Conservation (phyloP, 2,888 invertebrate species). For the Cephonodes hylas region DNA sequence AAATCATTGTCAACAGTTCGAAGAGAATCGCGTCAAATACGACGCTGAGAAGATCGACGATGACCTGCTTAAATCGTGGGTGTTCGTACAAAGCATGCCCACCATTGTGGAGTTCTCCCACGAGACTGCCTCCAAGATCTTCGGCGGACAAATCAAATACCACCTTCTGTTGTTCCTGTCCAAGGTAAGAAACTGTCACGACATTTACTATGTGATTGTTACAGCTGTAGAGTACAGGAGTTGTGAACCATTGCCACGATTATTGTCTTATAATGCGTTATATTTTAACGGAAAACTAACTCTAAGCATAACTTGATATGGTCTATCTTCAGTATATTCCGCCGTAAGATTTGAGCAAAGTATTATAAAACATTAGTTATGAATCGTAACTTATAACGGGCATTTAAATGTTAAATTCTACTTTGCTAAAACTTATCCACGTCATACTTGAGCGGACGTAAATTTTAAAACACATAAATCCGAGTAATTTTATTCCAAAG, state of each 20-base stretch:
- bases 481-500: too few species aligned
- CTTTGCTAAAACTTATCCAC: too few species aligned
- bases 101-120: conserved; percentile 97
- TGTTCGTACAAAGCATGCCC: conserved; percentile 91
- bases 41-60: conserved; percentile 84
- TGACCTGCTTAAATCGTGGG: conserved; percentile 89
- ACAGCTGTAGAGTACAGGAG: background rate
- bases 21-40: conserved; percentile 89
- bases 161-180: conserved; percentile 97
- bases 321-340: too few species aligned
- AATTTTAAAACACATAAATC: too few species aligned
- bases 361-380: too few species aligned
- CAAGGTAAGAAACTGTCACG: conserved; percentile 75
- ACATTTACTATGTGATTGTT: background rate
- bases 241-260: background rate
- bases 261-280: background rate
- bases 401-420: too few species aligned
- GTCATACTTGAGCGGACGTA: too few species aligned
- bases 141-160: conserved; percentile 98
- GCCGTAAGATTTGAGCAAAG: too few species aligned
- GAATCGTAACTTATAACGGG: too few species aligned
- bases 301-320: too few species aligned
- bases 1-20: conserved; percentile 83
- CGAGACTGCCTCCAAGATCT: conserved; percentile 98
- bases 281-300: too few species aligned